Base-by-base conservation (phyloP, 1,140 invertebrate genomes). In the Hesperophylax magnus region DNA sequence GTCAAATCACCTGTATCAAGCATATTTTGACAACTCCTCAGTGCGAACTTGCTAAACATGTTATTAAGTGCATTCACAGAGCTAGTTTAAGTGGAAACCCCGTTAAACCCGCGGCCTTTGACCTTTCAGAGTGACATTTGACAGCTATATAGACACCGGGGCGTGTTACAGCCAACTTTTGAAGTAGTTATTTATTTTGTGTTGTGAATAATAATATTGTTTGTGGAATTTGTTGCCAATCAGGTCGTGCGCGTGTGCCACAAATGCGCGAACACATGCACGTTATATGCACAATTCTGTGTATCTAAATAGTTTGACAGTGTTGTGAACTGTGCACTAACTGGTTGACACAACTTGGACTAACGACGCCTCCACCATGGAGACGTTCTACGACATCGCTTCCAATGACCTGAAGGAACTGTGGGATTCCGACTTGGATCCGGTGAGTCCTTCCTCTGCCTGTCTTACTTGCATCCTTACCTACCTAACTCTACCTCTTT, bases 351-450 rank as follows among this genome's bases (percentile, higher is more conserved):
- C 18, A 53, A 67, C 22, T 39, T 22, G 76, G 61, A 47, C 31
- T 53, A n/a, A 11, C 60, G 47, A 65, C 79, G 72, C 65, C 79
- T 81, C 72, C 79, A 86, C 84, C 86, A 93, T 93, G 91, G 93
- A 94, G 91, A 91, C 91, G 83, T 93, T 93, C 87, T 94, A 93
- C 89, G 93, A 94, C 89, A 92, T 92, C 86, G 90, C 87, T 78
- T 91, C 90, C 77, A 91, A 92, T 85, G 94, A 94, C 88, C 91
- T 95, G 85, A 93, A 93, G 88, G 94, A 95, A 87, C 90, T 95
- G 85, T 95, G 94, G 94, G 94, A 95, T 86, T 92, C 93, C 85
- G 94, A 94, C 90, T 91, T 94, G 85, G 93, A 95, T 87, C 92
- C 93, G 92, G 93, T 94, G 88, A 94, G 93, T 92, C 39, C 39